These are phyloP conservation scores for Tricholaema leucomelas DNA, from an alignment of 2,113 vertebrate species.

Conservation along the genomic window DNA sequence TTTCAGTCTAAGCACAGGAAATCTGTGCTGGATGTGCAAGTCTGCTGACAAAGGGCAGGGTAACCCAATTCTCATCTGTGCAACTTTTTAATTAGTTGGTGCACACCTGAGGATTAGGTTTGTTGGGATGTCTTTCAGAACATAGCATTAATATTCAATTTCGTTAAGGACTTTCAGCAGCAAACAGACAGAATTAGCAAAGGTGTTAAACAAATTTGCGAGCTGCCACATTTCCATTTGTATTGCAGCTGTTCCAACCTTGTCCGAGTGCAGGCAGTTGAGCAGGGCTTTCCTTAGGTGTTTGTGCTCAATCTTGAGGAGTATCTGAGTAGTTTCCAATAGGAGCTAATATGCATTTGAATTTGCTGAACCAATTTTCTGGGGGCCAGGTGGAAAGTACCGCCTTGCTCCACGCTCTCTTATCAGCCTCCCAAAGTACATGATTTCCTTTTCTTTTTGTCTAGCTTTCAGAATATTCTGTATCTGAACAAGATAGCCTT, in stretches of 20 bases:
- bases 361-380: neutral
- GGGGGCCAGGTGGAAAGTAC: neutral
- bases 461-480: neutral
- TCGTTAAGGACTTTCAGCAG: slow-evolving; percentile 31
- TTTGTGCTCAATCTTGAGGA: neutral
- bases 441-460: neutral
- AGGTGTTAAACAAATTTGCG: slow-evolving; percentile 49
- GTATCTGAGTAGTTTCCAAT: neutral
- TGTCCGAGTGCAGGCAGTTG: neutral
- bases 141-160: slow-evolving; percentile 64
- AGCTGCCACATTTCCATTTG: slow-evolving; percentile 29
- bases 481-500: neutral
- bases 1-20: slow-evolving; percentile 31
- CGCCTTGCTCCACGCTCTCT: neutral
- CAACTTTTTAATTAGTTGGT: slow-evolving; percentile 61
- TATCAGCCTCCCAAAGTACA: neutral
- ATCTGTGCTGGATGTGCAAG: slow-evolving; percentile 9
- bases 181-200: slow-evolving; percentile 59
- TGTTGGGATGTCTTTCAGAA: slow-evolving; percentile 52
- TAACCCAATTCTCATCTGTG: slow-evolving; percentile 31
- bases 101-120: slow-evolving; percentile 48
- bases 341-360: neutral
- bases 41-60: slow-evolving; percentile 49
- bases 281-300: neutral
- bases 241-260: neutral